Evolutionary conservation across 2,888 invertebrate genomes (phyloP), one percentile per base, ranked within the genome.

Genomic region (Polyommatus icarus): DNA sequence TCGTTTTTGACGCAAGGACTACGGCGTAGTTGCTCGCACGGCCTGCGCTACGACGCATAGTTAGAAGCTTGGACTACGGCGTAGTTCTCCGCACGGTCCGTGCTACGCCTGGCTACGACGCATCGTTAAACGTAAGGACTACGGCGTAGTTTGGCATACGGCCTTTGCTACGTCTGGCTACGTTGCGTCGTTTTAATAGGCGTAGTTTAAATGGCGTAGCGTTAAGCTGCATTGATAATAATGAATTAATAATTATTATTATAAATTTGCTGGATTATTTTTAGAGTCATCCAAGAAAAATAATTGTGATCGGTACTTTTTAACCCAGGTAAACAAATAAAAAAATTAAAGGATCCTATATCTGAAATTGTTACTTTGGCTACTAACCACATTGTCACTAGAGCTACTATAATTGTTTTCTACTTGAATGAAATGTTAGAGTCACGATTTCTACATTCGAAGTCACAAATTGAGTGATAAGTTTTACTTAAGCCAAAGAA

Each of bases 361-460:
- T 59, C 59, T 59, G 15, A 54, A n/a, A n/a, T 59, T n/a, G n/a
- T 59, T 67, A 32, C 15, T 67, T 67, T n/a, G 40, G 12, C n/a
- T 72, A 40, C 20, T 10, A 24, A 54, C 29, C 75, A 54, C 75
- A 75, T 24, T 75, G 75, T 75, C 75, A 75, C 18, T 50, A 24
- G 29, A 75, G 29, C 24, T 32, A 6, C 6, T 72, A 12, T 32
- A 24, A 24, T 40, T 54, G 12, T 29, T 29, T 29, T 29, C 15
- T 50, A 54, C 15, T 29, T 18, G 8, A 24, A 29, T 50, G 54
- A 75, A 75, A 50, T 76, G 78, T 79, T 80, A 82, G 83, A 85
- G 87, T 88, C 86, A 86, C 87, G 85, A 86, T 85, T 84, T 84
- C 84, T 81, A 83, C 82, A 50, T 29, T 15, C 46, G 24, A 8